A percentile compares a stretch with the other conserved stretches of the same genome.
phyloP scores from a whole-genome alignment of 1,140 invertebrate genomes.

The Diorhabda sublineata region DNA sequence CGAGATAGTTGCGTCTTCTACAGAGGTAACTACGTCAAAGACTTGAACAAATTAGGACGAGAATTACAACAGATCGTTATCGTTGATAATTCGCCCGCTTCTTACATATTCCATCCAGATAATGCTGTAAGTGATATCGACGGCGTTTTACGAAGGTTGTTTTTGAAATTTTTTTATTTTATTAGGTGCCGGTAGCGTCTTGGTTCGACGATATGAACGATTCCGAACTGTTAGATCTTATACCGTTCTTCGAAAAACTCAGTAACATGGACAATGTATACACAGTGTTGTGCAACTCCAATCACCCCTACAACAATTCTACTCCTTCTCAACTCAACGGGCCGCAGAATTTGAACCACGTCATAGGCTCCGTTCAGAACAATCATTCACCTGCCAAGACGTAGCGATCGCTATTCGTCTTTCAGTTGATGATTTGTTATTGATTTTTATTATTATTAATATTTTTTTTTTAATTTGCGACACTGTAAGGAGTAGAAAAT shows the following conservation, averaged over 20 bases:
- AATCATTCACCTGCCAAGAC: slow-evolving; percentile 25
- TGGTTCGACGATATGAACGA: slow-evolving; percentile 98
- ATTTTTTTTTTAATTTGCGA: too few relatives aligned
- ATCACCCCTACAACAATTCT: slow-evolving; percentile 68
- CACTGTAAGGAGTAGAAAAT: background rate
- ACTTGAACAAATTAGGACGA: slow-evolving; percentile 94
- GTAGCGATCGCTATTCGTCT: slow-evolving; percentile 19
- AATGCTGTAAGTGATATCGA: slow-evolving; percentile 83
- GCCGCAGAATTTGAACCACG: slow-evolving; percentile 22
- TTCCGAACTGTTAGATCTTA: slow-evolving; percentile 88
- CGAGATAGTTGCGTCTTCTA: slow-evolving; percentile 99
- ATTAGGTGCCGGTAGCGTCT: slow-evolving; percentile 89
- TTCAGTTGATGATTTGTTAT: background rate
- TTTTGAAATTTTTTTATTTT: slow-evolving; percentile 31
- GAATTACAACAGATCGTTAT: slow-evolving; percentile 96
- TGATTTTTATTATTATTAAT: background rate
- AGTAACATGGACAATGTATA: slow-evolving; percentile 93
- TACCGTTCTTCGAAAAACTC: slow-evolving; percentile 93
- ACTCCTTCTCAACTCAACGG: slow-evolving; percentile 34
- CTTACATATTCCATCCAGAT: slow-evolving; percentile 99
- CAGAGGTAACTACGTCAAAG: slow-evolving; percentile 99
- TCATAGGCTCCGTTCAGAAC: slow-evolving; percentile 17
- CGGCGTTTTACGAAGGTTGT: background rate
- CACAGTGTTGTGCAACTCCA: slow-evolving; percentile 84
- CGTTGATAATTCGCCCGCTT: slow-evolving; percentile 98